Percentiles rank a stretch among this genome's conserved stretches.
These are phyloP conservation scores for Danionella dracula DNA, from an alignment of 2,797 vertebrate genomes.

Conservation along the genomic window DNA sequence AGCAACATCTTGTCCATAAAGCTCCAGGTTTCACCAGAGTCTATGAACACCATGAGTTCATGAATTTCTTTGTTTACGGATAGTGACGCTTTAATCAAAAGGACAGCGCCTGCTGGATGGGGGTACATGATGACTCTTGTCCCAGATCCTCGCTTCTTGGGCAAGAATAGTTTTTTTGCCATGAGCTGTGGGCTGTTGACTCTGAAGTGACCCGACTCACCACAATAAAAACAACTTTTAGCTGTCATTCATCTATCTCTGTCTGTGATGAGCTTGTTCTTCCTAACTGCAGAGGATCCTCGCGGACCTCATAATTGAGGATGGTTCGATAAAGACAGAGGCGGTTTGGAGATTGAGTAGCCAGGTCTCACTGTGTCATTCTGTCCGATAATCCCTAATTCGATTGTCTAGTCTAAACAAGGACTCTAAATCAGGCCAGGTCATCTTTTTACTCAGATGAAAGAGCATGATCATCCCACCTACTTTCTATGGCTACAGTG, in stretches of 20 bases:
- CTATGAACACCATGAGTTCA: not conserved
- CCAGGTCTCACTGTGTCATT: not conserved
- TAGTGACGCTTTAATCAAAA: not conserved
- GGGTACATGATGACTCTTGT: not conserved
- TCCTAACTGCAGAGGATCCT: not conserved
- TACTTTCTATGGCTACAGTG: not conserved
- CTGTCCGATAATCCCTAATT: not conserved
- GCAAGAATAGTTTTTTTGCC: not conserved
- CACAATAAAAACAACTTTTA: not conserved
- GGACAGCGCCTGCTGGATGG: not conserved
- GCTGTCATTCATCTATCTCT: not conserved
- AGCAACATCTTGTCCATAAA: not conserved
- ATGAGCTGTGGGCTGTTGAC: not conserved
- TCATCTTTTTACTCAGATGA: not conserved
- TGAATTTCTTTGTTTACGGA: not conserved
- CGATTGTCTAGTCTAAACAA: not conserved
- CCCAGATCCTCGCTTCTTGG: not conserved
- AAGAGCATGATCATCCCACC: not conserved
- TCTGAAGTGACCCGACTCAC: not conserved
- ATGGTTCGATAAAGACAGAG: too few relatives aligned
- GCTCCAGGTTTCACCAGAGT: not conserved
- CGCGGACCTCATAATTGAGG: not conserved
- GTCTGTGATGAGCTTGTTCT: not conserved
- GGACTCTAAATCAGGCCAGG: not conserved
- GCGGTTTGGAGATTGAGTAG: too few relatives aligned